Evolutionary conservation across 2,888 invertebrate species (phyloP), one percentile per base, ranked within the genome.

Genomic region (Synergus japonicus): DNA sequence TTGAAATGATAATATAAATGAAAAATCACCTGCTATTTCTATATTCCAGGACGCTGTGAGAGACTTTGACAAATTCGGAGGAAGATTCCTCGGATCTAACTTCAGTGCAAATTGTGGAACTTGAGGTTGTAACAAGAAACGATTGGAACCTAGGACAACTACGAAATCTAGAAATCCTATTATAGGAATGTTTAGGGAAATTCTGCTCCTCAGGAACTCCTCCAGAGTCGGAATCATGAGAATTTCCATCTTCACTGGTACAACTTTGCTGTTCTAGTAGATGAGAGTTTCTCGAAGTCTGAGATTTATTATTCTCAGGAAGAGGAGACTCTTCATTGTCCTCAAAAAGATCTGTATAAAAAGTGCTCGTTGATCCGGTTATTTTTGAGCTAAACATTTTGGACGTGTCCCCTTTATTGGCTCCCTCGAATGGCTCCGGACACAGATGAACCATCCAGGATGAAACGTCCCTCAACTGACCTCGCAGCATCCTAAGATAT

Each of bases 321-420:
- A 83, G 76, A 69, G 87, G 82, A 66, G 87, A 85, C 10, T 87
- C 87, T 0, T 87, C 84, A 0, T 83, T 83, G 5, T 85, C 84
- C 0, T 82, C 84, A 12, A 88, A 88, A 77, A 92, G 82, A 83
- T 92, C 89, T 0, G 91, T 90, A 78, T 92, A 92, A 81, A 92
- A 92, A 8, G 87, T 92, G 77, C 92, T 91, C 10, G 88, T 90
- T 3, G 89, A 87, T 54, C 86, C 86, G 49, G 80, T 87, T 12
- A 83, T 86, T 83, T 91, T 92, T n/a, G 90, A 90, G 77, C 91
- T 85, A 81, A 92, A 92, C 92, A 92, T 92, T 78, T 91, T 91
- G 83, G 88, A 85, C 37, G 87, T 82, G 44, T 88, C 87, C 12
- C 83, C 79, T 79, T 85, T 82, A 79, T 83, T 81, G 49, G 79